phyloP scores from a whole-genome alignment of 2,113 vertebrate species.

The Condylura cristata region DNA sequence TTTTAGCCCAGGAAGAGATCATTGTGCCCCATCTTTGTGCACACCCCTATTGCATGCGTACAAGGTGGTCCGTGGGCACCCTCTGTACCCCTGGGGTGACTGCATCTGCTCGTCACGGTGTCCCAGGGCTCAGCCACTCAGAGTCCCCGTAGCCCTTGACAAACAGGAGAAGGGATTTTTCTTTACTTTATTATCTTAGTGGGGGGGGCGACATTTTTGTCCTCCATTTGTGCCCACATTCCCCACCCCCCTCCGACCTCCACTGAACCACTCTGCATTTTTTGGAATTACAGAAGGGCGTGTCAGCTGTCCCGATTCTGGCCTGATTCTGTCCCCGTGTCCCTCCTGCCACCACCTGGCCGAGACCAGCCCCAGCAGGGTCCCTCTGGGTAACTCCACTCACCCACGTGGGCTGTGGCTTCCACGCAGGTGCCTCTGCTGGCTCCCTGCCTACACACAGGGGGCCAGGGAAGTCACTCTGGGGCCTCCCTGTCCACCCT shows the following conservation, averaged over 20 bases:
- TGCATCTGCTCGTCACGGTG: not conserved
- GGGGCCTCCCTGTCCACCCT: not conserved
- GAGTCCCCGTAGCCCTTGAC: not conserved
- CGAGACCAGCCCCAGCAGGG: not conserved
- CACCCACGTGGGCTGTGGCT: not conserved
- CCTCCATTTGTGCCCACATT: too few relatives aligned
- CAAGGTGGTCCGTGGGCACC: not conserved
- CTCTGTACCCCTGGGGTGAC: not conserved
- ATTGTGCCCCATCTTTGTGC: too few relatives aligned
- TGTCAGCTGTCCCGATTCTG: not conserved
- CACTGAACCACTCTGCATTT: not conserved
- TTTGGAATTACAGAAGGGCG: not conserved
- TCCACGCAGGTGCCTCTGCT: not conserved
- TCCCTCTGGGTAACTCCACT: slow-evolving; percentile 6
- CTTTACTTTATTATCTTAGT: too few relatives aligned
- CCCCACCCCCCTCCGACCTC: too few relatives aligned
- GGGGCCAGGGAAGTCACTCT: slow-evolving; percentile 14
- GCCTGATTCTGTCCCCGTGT: not conserved
- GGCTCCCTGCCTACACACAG: not conserved
- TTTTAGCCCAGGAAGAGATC: not conserved
- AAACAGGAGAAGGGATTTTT: not conserved
- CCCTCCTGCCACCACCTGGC: not conserved
- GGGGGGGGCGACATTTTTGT: too few relatives aligned
- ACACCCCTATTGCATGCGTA: not conserved
- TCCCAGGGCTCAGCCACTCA: not conserved